Base-by-base conservation (phyloP, 2,113 vertebrate genomes). In the Gasterosteus nipponicus region DNA sequence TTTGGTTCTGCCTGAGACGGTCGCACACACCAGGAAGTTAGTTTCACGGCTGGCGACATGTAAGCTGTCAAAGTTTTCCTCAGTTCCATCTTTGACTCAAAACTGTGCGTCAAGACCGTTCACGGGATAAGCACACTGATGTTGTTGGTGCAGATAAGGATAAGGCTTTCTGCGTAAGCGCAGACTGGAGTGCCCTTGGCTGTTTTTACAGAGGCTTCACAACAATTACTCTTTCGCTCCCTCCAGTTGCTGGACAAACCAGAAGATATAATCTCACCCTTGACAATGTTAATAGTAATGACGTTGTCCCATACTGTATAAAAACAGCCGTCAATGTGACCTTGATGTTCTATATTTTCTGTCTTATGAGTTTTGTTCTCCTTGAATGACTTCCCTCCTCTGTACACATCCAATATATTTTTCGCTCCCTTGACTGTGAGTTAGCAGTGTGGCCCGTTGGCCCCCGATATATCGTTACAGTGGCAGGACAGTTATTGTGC, bases 381-480 rank as follows among this genome's bases (percentile, higher is more conserved):
- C 89, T 92, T 92, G 88, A 86, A 85, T 84, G 88, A 89, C 89
- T 91, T 86, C 57, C 70, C 39, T 65, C 72, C 44, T 22, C 49
- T 78, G 61, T 70, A 63, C 61, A 82, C 58, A 82, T 71, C 64
- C 85, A 79, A 59, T 83, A 64, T 69, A 68, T 82, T 73, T 54
- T 51, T 49, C 46, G 0, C 69, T 85, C 71, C 79, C 78, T 16
- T 5, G 67, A 77, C 84, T 74, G 63, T 83, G 85, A 81, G 83
- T 87, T 89, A 86, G 75, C 82, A 47, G 77, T 41, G 71, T 86
- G 85, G 87, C 84, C 86, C 79, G 81, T 73, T 91, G 89, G 84
- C 92, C 91, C 87, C 77, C 85, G 84, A 90, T 92, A 91, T 92
- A 91, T 92, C 89, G 89, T 91, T 78, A 76, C 89, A 85, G 85